phyloP scores from a whole-genome alignment of 2,888 invertebrate species.

The Torymus tubicola region DNA sequence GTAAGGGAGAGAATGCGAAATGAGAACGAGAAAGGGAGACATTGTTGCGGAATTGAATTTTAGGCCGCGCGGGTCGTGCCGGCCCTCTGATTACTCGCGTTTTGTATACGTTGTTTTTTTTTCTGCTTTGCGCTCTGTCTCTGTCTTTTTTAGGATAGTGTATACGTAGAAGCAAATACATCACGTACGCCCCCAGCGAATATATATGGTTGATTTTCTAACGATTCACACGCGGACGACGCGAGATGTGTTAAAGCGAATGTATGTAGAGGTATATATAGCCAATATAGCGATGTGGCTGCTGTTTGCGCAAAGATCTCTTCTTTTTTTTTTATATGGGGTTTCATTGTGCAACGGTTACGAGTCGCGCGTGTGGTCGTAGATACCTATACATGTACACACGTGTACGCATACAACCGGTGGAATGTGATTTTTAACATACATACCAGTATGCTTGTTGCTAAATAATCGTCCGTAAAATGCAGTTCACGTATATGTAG shows the following conservation, averaged over 20 bases:
- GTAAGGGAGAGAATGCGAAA: slow-evolving; percentile 33
- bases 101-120: slow-evolving; percentile 23
- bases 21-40: slow-evolving; percentile 11
- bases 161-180: too few species aligned
- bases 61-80: slow-evolving; percentile 40
- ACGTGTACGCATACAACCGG: not conserved
- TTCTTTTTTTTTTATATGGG: slow-evolving; percentile 6
- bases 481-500: not conserved
- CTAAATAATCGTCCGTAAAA: slow-evolving; percentile 34
- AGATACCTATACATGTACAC: too few species aligned
- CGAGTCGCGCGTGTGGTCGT: not conserved
- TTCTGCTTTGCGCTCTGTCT: too few species aligned
- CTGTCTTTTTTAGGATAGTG: too few species aligned
- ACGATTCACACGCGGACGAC: too few species aligned
- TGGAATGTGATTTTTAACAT: not conserved
- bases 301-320: slow-evolving; percentile 15
- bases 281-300: too few species aligned
- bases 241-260: too few species aligned
- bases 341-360: slow-evolving; percentile 7
- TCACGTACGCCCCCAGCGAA: too few species aligned
- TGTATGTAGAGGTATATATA: too few species aligned
- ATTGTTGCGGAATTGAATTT: slow-evolving; percentile 56
- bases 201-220: too few species aligned
- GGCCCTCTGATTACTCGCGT: slow-evolving; percentile 49
- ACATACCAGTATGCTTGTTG: not conserved